These are phyloP conservation scores for Phragmatobia fuliginosa DNA, from an alignment of 2,888 invertebrate species.

Conservation along the genomic window DNA sequence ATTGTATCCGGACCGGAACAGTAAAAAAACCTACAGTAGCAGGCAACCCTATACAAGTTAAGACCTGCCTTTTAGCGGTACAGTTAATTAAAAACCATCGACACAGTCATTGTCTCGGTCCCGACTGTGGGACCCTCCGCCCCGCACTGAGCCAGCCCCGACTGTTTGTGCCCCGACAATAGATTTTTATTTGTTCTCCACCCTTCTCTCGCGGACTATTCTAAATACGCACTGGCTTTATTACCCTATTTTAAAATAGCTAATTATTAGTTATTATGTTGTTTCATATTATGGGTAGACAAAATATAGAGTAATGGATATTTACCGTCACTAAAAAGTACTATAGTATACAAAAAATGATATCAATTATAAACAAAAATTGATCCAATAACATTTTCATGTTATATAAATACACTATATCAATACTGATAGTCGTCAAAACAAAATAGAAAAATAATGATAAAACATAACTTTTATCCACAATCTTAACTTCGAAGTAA, in stretches of 20 bases:
- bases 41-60: conserved; percentile 2
- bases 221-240: conserved; percentile 13
- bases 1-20: conserved; percentile 13
- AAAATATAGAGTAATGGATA: background rate
- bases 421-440: background rate
- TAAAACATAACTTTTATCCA: background rate
- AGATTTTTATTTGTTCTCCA: conserved; percentile 49
- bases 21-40: background rate
- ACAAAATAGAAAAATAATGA: background rate
- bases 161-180: conserved; percentile 31
- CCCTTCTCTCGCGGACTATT: conserved; percentile 24
- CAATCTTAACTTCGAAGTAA: background rate
- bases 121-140: conserved; percentile 4
- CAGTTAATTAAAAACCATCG: conserved; percentile 33
- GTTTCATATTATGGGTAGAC: background rate
- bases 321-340: background rate
- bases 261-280: conserved; percentile 26
- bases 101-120: conserved; percentile 19
- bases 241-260: conserved; percentile 19
- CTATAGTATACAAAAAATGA: background rate
- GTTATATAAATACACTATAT: no score
- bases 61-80: conserved; percentile 22
- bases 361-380: no score
- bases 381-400: background rate
- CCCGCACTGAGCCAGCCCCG: conserved; percentile 7